Conservation (phyloP, 2,888 invertebrate species). For the Volucella inanis region DNA sequence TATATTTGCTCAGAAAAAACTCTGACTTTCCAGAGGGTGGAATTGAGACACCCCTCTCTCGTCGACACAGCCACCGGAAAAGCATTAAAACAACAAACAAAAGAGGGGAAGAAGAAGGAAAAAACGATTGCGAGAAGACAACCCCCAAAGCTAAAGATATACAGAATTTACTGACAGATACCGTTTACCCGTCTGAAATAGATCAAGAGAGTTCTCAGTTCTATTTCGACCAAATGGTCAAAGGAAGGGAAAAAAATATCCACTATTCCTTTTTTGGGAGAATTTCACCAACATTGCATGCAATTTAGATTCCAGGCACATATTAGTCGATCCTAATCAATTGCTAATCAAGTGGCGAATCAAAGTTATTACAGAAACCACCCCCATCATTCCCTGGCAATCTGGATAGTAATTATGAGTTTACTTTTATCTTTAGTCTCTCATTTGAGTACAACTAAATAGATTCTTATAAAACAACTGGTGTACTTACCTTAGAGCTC, state of each 20-base stretch:
- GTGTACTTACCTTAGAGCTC: constrained; percentile 92
- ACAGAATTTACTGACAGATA: constrained; percentile 57
- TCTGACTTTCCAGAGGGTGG: constrained; percentile 2
- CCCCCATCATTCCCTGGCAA: constrained; percentile 27
- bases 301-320: constrained; percentile 71
- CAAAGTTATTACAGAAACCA: constrained; percentile 63
- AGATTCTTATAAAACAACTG: neutral
- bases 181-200: constrained; percentile 17
- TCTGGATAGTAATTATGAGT: constrained; percentile 29
- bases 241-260: constrained; percentile 18
- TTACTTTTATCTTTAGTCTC: neutral
- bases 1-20: constrained; percentile 48
- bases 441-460: constrained; percentile 52
- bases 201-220: constrained; percentile 9
- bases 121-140: neutral
- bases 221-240: constrained; percentile 47
- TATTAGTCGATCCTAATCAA: constrained; percentile 60
- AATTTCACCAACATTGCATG: constrained; percentile 37
- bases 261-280: neutral
- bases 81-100: constrained; percentile 69
- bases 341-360: constrained; percentile 75
- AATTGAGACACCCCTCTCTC: neutral
- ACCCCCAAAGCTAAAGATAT: constrained; percentile 32
- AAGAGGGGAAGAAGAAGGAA: neutral
- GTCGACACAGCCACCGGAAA: constrained; percentile 44